Evolutionary conservation across 2,113 vertebrate genomes (phyloP), one percentile per base, ranked within the genome.

Genomic region (Bungarus multicinctus): DNA sequence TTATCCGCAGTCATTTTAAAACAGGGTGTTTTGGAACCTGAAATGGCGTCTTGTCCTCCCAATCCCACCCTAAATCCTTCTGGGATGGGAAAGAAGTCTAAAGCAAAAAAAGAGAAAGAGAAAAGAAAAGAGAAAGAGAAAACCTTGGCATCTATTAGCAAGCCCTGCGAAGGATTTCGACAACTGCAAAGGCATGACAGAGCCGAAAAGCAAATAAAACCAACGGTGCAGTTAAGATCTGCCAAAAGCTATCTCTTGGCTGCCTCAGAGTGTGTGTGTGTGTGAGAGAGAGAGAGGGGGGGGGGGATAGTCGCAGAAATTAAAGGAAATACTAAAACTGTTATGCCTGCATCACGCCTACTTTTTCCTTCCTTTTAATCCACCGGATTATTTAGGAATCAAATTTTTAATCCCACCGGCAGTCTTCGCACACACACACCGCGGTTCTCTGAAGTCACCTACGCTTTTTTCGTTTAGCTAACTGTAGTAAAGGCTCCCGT

Each of bases 1-100:
- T 99, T 99, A 99, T 97, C 97, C 98, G 97, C 98, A 98, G 98
- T 99, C 98, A 99, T 98, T 99, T 98, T 98, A 98, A 99, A 98
- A 98, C 98, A 98, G 98, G 97, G 97, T 97, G 98, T 98, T 98
- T 98, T 97, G 98, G 98, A 98, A 98, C 98, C 98, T 98, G 98
- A 99, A 98, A 98, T 98, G 98, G 98, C 98, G 99, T 98, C 98
- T 97, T 97, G 98, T 98, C 98, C 98, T 96, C 95, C 97, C 98
- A 98, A 97, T 98, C 97, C 97, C 96, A 97, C 97, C 97, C 97
- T 97, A 98, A 98, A 98, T 98, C 98, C 97, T 98, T 97, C 95
- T 96, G 97, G 98, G 98, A 98, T 98, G 87, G 97, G 98, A 97
- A 98, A 98, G 97, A 98, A 58, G 97, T 98, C 98, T 98, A 98